phyloP scores from a whole-genome alignment of 2,888 invertebrate species.

The Altica lythri region DNA sequence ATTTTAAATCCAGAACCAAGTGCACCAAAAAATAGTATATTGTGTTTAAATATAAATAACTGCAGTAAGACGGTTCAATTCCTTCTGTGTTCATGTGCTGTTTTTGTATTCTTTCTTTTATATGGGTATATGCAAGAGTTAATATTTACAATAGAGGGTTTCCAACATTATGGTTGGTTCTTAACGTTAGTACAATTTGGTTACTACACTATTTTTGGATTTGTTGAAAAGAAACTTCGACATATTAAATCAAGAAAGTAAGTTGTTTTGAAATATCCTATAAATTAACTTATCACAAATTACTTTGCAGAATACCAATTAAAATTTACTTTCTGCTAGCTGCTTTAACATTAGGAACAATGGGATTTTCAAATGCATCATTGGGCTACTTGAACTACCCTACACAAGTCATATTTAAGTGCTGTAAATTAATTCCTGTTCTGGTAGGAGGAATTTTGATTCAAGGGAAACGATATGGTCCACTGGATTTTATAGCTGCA shows the following conservation, averaged over 20 bases:
- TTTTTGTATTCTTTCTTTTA: slow-evolving; percentile 85
- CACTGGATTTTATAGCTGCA: slow-evolving; percentile 84
- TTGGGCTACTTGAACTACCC: slow-evolving; percentile 95
- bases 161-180: slow-evolving; percentile 89
- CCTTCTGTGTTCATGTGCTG: slow-evolving; percentile 73
- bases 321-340: slow-evolving; percentile 81
- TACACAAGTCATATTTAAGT: slow-evolving; percentile 96
- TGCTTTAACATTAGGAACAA: slow-evolving; percentile 87
- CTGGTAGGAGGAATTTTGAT: slow-evolving; percentile 92
- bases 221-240: slow-evolving; percentile 70
- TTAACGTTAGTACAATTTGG: slow-evolving; percentile 90
- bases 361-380: slow-evolving; percentile 95
- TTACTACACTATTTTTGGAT: slow-evolving; percentile 81
- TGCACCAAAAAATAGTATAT: slow-evolving; percentile 64
- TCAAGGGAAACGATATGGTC: slow-evolving; percentile 83
- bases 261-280: no score
- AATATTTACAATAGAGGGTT: slow-evolving; percentile 88
- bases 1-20: slow-evolving; percentile 45
- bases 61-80: slow-evolving; percentile 74
- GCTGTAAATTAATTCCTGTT: slow-evolving; percentile 96
- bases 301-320: slow-evolving; percentile 89
- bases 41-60: slow-evolving; percentile 74
- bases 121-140: slow-evolving; percentile 93
- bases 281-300: no score
- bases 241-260: slow-evolving; percentile 65